A percentile compares a stretch with the other conserved stretches of the same genome.
These are phyloP conservation scores for Lepidonotus clava DNA, from an alignment of 2,888 invertebrate genomes.

Conservation along the genomic window DNA sequence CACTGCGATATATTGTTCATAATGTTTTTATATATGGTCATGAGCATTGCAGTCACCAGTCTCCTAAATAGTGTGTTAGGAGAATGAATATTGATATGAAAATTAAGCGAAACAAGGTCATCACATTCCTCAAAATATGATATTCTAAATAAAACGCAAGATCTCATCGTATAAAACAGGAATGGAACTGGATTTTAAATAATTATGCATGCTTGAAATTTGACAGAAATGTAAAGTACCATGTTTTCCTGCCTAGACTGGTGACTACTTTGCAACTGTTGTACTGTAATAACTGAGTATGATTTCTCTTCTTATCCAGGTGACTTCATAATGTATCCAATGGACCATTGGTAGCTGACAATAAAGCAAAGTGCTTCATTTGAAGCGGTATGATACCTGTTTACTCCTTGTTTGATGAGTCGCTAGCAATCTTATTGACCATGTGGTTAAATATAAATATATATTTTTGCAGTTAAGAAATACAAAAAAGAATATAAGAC, in stretches of 20 bases:
- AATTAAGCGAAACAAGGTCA: no score
- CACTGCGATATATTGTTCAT: no score
- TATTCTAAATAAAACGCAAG: no score
- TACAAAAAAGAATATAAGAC: no score
- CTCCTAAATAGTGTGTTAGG: not conserved
- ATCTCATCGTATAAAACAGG: no score
- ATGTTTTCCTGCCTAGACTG: not conserved
- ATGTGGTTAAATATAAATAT: no score
- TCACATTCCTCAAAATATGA: no score
- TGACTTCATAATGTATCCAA: constrained; percentile 50
- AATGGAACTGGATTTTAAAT: no score
- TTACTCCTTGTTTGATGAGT: constrained; percentile 7
- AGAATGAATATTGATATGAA: not conserved
- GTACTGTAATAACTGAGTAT: constrained; percentile 33
- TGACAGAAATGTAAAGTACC: not conserved
- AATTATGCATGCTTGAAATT: not conserved
- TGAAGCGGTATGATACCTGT: constrained; percentile 46
- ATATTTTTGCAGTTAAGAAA: no score
- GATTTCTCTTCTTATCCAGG: constrained; percentile 49
- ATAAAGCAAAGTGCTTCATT: constrained; percentile 53
- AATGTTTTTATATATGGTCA: no score
- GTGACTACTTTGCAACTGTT: constrained; percentile 1
- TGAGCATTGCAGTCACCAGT: constrained; percentile 1
- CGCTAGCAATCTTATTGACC: not conserved
- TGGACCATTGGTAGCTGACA: constrained; percentile 53